Conservation (phyloP, 2,888 invertebrate species). For the Acholoe squamosa region DNA sequence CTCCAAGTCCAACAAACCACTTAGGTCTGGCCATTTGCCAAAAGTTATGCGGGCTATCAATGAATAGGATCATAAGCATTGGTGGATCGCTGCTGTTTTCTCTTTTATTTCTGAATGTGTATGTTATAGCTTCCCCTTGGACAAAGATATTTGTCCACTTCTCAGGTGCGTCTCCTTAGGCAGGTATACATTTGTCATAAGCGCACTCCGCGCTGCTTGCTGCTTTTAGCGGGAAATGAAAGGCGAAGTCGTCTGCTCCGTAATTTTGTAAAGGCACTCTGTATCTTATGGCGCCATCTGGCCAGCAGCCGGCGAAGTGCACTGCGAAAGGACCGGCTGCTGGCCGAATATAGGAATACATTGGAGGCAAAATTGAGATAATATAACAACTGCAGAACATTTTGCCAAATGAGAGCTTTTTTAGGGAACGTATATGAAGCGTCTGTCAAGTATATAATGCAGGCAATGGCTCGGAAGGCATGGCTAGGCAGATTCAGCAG, state of each 20-base stretch:
- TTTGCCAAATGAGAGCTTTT: constrained; percentile 67
- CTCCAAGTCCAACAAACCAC: no score
- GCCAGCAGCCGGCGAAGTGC: constrained; percentile 59
- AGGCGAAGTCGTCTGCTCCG: not conserved
- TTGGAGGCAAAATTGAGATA: constrained; percentile 70
- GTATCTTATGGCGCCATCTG: constrained; percentile 24
- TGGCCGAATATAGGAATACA: constrained; percentile 70
- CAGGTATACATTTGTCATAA: not conserved
- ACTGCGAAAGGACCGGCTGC: constrained; percentile 69
- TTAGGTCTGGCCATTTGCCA: no score
- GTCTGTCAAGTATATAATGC: constrained; percentile 67
- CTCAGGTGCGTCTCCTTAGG: not conserved
- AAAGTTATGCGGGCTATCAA: no score
- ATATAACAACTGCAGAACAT: constrained; percentile 69
- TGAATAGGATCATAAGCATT: no score
- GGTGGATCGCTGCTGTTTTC: no score
- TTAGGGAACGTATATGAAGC: constrained; percentile 62
- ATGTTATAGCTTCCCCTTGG: no score
- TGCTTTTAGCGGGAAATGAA: not conserved
- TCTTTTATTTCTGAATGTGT: no score
- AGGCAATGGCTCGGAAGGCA: constrained; percentile 68
- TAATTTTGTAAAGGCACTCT: not conserved
- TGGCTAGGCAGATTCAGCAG: constrained; percentile 70
- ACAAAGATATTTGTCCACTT: no score
- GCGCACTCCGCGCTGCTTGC: not conserved